Base-by-base conservation (phyloP, 2,888 invertebrate genomes). In the Rotaria magnacalcarata region DNA sequence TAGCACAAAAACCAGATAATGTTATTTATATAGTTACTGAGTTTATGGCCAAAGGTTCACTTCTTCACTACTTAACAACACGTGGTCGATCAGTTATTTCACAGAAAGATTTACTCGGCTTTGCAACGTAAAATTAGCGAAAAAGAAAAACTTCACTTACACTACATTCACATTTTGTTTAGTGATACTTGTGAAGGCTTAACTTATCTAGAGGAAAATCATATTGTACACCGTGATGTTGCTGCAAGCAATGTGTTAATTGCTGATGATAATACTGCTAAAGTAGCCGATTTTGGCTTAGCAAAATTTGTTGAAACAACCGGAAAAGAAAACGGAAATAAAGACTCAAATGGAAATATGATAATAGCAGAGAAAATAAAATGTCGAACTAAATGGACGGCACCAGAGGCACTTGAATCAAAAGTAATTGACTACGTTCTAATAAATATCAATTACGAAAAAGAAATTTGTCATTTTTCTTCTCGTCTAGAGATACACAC, bases 381-480 rank as follows among this genome's bases (percentile, higher is more conserved):
- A 92, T 94, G 99, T 91, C 98, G 99, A 88, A 98, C 99, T 90
- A 99, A 99, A 93, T 99, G 99, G 99, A 99, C 98, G 87, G 98
- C 99, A 84, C 99, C 98, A 43, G 99, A 99, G 93, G 97, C 99
- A 89, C 93, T 99, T 88, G 85, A 86, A 84, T 88, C 88, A 87
- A 88, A 88, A 87, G 84, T 86, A 52, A n/a, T 8, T 41, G 24
- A 34, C 75, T 52, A 21, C 14, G 50, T 50, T 50, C 5, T 11
- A 34, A 34, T 34, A 34, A 34, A 34, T 34, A 34, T 34, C 34
- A 34, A 34, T 34, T 50, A 50, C 4, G 50, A 50, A 50, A 50
- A 14, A 50, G 14, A 14, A 50, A 1, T 50, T 11, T 54, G 5
- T 0, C 10, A 21, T 21, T 54, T 21, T 21, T 21, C 6, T 54